A percentile compares a stretch with the other conserved stretches of the same genome.
phyloP scores from a whole-genome alignment of 2,888 invertebrate species.

The Zaprionus bogoriensis region DNA sequence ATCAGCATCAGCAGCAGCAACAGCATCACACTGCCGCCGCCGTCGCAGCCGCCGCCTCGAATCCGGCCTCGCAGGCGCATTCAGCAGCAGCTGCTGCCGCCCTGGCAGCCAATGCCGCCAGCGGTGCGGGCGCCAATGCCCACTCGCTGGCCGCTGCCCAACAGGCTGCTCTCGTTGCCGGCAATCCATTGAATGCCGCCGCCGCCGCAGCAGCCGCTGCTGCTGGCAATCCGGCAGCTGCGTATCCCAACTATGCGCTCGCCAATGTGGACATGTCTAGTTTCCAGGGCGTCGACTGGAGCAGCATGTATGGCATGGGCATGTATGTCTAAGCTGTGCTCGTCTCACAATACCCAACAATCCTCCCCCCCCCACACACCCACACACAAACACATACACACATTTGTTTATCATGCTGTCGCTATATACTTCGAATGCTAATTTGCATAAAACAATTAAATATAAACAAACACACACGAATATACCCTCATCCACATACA shows the following conservation, averaged over 20 bases:
- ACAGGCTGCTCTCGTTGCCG: constrained; percentile 78
- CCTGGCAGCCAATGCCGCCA: constrained; percentile 72
- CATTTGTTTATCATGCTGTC: not conserved
- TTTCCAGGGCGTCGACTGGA: constrained; percentile 96
- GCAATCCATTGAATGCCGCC: constrained; percentile 84
- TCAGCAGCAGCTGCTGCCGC: constrained; percentile 73
- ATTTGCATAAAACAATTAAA: constrained; percentile 36
- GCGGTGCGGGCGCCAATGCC: constrained; percentile 57
- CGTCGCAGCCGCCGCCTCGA: constrained; percentile 53
- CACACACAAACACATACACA: not conserved
- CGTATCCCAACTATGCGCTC: constrained; percentile 90
- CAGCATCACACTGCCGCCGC: constrained; percentile 59
- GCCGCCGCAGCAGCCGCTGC: constrained; percentile 85
- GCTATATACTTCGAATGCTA: constrained; percentile 19
- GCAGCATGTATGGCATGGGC: constrained; percentile 95
- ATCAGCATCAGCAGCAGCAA: constrained; percentile 71
- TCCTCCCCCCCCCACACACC: no score
- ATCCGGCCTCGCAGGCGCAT: constrained; percentile 83
- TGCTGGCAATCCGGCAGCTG: constrained; percentile 86
- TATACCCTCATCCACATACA: constrained; percentile 21
- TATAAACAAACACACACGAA: constrained; percentile 11
- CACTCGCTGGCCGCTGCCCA: constrained; percentile 84
- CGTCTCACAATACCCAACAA: not conserved
- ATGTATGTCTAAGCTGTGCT: constrained; percentile 89
- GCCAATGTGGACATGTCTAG: constrained; percentile 96